Conservation (phyloP, 2,113 vertebrate species). For the Upupa epops region DNA sequence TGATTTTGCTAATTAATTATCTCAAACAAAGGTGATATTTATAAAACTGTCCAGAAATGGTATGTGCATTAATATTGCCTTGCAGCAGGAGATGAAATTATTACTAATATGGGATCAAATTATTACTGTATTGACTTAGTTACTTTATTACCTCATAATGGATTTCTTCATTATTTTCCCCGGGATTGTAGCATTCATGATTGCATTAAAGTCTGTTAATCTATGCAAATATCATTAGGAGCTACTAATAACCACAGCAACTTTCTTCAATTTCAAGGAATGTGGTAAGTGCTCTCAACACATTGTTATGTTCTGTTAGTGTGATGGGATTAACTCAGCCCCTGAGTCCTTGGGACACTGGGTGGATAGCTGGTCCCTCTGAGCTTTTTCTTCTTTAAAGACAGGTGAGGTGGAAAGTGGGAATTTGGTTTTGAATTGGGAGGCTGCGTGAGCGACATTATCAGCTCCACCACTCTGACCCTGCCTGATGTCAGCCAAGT, state of each 20-base stretch:
- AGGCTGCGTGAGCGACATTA: accelerated
- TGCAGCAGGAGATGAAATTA: conserved; percentile 79
- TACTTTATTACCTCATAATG: conserved; percentile 81
- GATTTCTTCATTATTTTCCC: conserved; percentile 82
- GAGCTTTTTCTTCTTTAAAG: not conserved
- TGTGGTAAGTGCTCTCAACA: conserved; percentile 57
- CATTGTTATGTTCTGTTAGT: conserved; percentile 32
- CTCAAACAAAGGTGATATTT: conserved; percentile 82
- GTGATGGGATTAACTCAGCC: conserved; percentile 42
- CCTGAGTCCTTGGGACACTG: not conserved
- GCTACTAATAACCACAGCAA: conserved; percentile 70
- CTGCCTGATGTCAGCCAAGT: not conserved
- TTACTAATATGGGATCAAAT: conserved; percentile 80
- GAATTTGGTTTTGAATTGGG: not conserved
- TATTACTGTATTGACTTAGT: conserved; percentile 82
- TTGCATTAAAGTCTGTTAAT: conserved; percentile 81
- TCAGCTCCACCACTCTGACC: not conserved
- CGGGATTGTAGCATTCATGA: conserved; percentile 75
- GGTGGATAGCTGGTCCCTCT: not conserved
- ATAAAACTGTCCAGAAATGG: conserved; percentile 78
- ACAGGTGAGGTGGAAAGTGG: not conserved
- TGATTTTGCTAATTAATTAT: conserved; percentile 83
- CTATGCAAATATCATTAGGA: conserved; percentile 83
- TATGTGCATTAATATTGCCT: conserved; percentile 71
- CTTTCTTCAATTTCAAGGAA: conserved; percentile 67